A percentile compares a stretch with the other conserved stretches of the same genome.
Conservation (phyloP, 2,113 vertebrate species). For the Centropristis striata region DNA sequence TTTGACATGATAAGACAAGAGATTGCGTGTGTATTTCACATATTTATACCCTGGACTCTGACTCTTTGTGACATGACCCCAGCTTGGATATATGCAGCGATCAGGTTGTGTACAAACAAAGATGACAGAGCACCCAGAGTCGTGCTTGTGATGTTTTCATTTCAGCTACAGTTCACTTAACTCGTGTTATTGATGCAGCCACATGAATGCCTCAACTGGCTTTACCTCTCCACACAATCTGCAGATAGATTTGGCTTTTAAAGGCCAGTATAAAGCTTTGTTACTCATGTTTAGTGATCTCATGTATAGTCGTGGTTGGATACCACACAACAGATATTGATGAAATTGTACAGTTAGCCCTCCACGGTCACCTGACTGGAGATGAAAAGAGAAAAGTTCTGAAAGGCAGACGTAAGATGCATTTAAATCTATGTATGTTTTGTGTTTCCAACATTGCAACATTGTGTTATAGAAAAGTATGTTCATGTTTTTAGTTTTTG, state of each 20-base stretch:
- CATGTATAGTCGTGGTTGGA: not conserved
- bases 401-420: no score
- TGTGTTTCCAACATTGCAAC: no score
- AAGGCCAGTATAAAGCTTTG: not conserved
- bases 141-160: not conserved
- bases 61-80: not conserved
- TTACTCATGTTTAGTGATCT: not conserved
- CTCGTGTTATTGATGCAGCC: not conserved
- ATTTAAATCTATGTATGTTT: no score
- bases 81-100: not conserved
- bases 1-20: not conserved
- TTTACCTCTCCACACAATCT: not conserved
- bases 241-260: not conserved
- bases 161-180: constrained; percentile 6
- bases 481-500: no score
- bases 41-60: not conserved
- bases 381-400: no score
- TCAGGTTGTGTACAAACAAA: constrained; percentile 1
- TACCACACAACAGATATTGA: not conserved
- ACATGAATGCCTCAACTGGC: not conserved
- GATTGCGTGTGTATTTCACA: not conserved
- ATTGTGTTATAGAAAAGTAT: no score
- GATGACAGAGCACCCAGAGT: not conserved
- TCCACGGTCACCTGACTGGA: no score
- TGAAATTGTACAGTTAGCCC: not conserved